These are phyloP conservation scores for Xenentodon cancila DNA, from an alignment of 2,797 vertebrate species.

Conservation along the genomic window DNA sequence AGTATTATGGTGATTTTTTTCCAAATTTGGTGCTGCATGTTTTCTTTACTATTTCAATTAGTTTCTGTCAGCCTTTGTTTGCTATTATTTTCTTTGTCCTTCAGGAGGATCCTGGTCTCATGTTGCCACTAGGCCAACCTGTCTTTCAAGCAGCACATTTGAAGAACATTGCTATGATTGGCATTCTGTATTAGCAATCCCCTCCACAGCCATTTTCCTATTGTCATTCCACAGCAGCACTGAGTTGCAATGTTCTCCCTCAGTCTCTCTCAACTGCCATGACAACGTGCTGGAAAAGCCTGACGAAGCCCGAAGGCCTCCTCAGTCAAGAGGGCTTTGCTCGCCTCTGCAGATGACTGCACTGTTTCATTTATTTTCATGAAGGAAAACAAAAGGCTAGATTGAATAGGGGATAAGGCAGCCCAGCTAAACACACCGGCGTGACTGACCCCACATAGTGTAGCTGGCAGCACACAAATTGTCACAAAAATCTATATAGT, in stretches of 20 bases:
- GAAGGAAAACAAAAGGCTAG: slow-evolving; percentile 74
- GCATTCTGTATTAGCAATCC: slow-evolving; percentile 69
- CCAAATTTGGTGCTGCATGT: not conserved
- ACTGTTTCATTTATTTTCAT: slow-evolving; percentile 78
- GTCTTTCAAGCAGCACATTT: slow-evolving; percentile 60
- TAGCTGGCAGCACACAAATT: slow-evolving; percentile 50
- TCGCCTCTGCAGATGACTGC: slow-evolving; percentile 75
- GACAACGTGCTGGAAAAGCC: slow-evolving; percentile 71
- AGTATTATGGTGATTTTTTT: not conserved
- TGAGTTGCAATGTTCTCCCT: slow-evolving; percentile 66
- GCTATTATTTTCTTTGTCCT: slow-evolving; percentile 45
- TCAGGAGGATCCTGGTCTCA: slow-evolving; percentile 36
- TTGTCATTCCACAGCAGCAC: slow-evolving; percentile 71
- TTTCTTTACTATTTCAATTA: slow-evolving; percentile 3
- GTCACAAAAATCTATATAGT: slow-evolving; percentile 36
- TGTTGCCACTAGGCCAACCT: slow-evolving; percentile 38
- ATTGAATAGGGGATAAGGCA: slow-evolving; percentile 70
- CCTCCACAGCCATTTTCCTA: slow-evolving; percentile 51
- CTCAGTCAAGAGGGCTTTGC: slow-evolving; percentile 74
- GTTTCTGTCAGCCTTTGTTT: slow-evolving; percentile 9
- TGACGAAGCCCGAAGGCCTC: slow-evolving; percentile 78
- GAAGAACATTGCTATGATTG: slow-evolving; percentile 67
- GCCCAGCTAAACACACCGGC: slow-evolving; percentile 62
- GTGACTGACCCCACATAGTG: slow-evolving; percentile 66
- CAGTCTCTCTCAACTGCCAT: slow-evolving; percentile 76